Base-by-base conservation (phyloP, 2,797 vertebrate genomes). In the Pangasius sanitwongsei region DNA sequence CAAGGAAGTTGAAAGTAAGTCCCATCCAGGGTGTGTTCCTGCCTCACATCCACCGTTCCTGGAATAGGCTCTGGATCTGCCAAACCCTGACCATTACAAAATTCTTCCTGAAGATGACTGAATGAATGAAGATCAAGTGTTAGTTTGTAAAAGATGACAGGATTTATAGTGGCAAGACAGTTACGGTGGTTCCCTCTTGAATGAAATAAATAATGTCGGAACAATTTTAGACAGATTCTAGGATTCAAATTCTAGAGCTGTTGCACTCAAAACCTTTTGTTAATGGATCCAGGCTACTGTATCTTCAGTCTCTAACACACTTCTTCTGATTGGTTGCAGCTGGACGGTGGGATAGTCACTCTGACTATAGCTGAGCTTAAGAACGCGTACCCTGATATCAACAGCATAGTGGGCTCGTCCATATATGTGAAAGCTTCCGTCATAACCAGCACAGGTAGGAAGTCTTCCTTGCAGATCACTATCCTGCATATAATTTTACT, bases 361-460 rank as follows among this genome's bases (percentile, higher is more conserved):
- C 91, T 97, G 91, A 94, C 86, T 78, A 92, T 95, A 92, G 92
- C 89, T 0, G 96, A 97, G 88, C 69, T 97, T 82, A 95, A 85
- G 88, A 91, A 7, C 7, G 90, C 61, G 3, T 94, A 95, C 86
- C 95, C 95, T 0, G 6, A 95, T 88, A n/a, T 94, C 75, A 82
- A 37, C 28, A 85, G 89, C 61, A 80, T 96, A 80, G 91, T 95
- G 84, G 96, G 96, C 6, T 90, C 86, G 82, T 95, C 94, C 11
- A 86, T 97, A 57, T 97, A 96, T 1, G 92, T 96, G 86, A 96
- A 95, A 89, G 96, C 94, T 3, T 96, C 96, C 0, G 96, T 97
- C 34, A 91, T 97, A 90, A 97, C 96, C 85, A 91, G 83, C 48
- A 82, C 96, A 87, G 96, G 96, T 97, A 89, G 61, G 11, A 69